phyloP scores from a whole-genome alignment of 2,113 vertebrate genomes.

The Macroglossus sobrinus region DNA sequence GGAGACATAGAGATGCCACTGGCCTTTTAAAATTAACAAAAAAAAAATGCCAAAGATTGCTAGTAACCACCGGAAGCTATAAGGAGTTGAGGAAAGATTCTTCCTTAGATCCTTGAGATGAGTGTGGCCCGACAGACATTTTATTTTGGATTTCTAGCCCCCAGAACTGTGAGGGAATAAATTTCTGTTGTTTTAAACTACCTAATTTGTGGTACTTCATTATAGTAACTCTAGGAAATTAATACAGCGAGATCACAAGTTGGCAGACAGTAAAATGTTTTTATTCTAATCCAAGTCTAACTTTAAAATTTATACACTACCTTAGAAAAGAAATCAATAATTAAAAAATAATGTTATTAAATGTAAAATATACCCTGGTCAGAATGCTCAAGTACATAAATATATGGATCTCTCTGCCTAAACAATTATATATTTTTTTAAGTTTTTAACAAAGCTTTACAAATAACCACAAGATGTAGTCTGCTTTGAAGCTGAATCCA shows the following conservation, averaged over 20 bases:
- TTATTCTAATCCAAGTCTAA: neutral
- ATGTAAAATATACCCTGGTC: neutral
- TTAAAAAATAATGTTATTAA: neutral
- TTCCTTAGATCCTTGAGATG: neutral
- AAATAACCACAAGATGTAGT: neutral
- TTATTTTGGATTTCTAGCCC: neutral
- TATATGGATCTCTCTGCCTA: neutral
- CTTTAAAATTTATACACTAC: neutral
- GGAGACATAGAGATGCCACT: neutral
- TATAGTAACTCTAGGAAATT: neutral
- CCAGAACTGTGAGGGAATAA: neutral
- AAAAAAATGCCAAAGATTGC: neutral
- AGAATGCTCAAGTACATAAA: neutral
- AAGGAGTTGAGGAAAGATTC: neutral
- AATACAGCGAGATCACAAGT: neutral
- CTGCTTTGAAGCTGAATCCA: neutral
- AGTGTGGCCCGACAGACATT: neutral
- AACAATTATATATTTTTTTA: neutral
- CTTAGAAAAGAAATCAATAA: neutral
- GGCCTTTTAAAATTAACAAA: neutral
- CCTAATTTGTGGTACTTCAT: neutral
- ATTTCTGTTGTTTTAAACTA: neutral
- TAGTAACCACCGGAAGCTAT: neutral
- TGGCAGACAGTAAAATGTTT: neutral
- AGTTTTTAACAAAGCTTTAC: neutral